These are phyloP conservation scores for Zaprionus lachaisei DNA, from an alignment of 1,140 invertebrate species.

Conservation along the genomic window DNA sequence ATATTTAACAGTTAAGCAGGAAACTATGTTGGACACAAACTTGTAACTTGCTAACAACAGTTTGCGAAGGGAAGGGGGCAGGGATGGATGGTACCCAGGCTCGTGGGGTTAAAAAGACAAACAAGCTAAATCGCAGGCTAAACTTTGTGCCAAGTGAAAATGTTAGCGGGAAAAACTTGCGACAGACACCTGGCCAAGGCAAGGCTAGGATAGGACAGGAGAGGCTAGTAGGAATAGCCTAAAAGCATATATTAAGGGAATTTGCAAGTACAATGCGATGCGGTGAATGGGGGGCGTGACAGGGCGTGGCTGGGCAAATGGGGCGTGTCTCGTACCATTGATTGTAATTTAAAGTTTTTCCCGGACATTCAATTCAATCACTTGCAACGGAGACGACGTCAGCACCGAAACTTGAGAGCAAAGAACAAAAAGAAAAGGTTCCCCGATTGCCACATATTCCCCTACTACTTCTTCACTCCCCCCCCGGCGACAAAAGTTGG, in stretches of 20 bases:
- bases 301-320: not conserved
- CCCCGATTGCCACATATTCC: conserved; percentile 11
- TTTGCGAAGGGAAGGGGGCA: not conserved
- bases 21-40: conserved; percentile 29
- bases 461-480: not conserved
- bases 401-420: conserved; percentile 44
- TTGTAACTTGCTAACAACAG: conserved; percentile 19
- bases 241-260: conserved; percentile 41
- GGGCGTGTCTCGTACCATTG: conserved; percentile 30
- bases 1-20: conserved; percentile 56
- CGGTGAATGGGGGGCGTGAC: not conserved
- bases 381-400: conserved; percentile 31
- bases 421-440: conserved; percentile 59
- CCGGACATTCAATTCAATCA: conserved; percentile 68
- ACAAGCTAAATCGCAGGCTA: conserved; percentile 32
- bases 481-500: conserved; percentile 5
- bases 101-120: conserved; percentile 8
- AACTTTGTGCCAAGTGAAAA: conserved; percentile 35
- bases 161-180: conserved; percentile 40
- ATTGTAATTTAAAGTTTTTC: conserved; percentile 71
- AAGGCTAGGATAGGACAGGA: conserved; percentile 8
- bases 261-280: conserved; percentile 58
- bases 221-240: conserved; percentile 18
- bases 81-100: not conserved
- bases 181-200: not conserved